phyloP scores from a whole-genome alignment of 2,888 invertebrate species.

The Pycnomerus fuliginosus region DNA sequence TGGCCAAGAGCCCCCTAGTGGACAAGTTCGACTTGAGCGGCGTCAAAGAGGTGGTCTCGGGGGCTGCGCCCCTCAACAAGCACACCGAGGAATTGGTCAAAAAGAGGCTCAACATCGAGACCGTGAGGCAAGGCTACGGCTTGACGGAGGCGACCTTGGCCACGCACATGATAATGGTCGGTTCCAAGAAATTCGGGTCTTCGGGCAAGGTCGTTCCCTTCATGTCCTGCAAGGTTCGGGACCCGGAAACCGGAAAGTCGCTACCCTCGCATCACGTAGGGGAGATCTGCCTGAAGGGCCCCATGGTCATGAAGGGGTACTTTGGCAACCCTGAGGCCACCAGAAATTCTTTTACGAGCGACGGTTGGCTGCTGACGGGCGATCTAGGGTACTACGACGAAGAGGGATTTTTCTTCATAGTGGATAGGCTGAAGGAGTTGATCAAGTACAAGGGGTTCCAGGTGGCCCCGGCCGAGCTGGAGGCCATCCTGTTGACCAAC shows the following conservation, averaged over 20 bases:
- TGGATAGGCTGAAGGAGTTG: conserved; percentile 84
- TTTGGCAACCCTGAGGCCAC: conserved; percentile 68
- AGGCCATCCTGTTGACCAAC: conserved; percentile 74
- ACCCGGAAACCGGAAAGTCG: conserved; percentile 61
- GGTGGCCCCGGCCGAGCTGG: conserved; percentile 85
- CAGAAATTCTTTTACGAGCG: conserved; percentile 62
- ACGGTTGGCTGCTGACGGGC: conserved; percentile 78
- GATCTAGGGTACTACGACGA: conserved; percentile 81
- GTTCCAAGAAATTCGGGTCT: conserved; percentile 58
- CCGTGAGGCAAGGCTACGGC: conserved; percentile 72
- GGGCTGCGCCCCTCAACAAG: conserved; percentile 77
- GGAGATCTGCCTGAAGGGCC: conserved; percentile 80
- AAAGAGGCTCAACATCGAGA: conserved; percentile 55
- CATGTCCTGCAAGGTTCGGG: conserved; percentile 62
- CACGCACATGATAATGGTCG: conserved; percentile 47
- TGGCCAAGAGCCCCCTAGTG: conserved; percentile 78
- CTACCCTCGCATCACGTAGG: conserved; percentile 68
- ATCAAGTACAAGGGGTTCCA: conserved; percentile 86
- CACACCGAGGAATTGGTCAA: conserved; percentile 63
- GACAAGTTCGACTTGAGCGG: conserved; percentile 73
- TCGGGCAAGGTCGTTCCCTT: conserved; percentile 65
- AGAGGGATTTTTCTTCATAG: conserved; percentile 75
- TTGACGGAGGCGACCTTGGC: conserved; percentile 73
- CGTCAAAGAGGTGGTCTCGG: conserved; percentile 67
- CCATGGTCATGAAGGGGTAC: conserved; percentile 69